These are phyloP conservation scores for Rhyacichthys aspro DNA, from an alignment of 2,797 vertebrate genomes.

Conservation along the genomic window DNA sequence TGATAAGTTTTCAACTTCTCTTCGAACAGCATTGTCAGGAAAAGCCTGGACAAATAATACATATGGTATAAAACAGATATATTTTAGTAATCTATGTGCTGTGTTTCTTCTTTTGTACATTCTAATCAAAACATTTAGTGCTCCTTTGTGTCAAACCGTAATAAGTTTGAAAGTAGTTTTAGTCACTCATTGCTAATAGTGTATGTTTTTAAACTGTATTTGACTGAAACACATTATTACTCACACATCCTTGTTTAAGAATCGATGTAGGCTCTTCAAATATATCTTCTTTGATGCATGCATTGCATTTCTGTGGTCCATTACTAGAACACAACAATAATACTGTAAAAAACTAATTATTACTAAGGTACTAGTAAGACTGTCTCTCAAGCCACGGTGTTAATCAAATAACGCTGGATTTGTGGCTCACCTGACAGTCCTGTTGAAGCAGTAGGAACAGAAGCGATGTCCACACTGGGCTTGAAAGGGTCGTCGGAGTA, in stretches of 20 bases:
- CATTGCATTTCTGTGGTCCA: slow-evolving; percentile 91
- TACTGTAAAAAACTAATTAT: not conserved
- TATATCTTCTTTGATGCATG: slow-evolving; percentile 92
- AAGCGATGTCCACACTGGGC: slow-evolving; percentile 95
- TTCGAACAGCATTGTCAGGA: slow-evolving; percentile 94
- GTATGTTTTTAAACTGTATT: not conserved
- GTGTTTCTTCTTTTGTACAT: too few species aligned
- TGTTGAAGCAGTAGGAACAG: slow-evolving; percentile 89
- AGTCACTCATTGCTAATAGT: too few species aligned
- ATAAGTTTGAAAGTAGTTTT: too few species aligned
- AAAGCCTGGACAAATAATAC: slow-evolving; percentile 85
- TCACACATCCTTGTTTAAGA: slow-evolving; percentile 89
- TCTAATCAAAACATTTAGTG: too few species aligned
- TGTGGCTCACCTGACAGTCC: slow-evolving; percentile 86
- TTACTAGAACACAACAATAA: slow-evolving; percentile 74
- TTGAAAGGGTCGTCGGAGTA: slow-evolving; percentile 88
- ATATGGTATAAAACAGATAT: too few species aligned
- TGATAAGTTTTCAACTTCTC: slow-evolving; percentile 93
- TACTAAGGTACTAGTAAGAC: not conserved
- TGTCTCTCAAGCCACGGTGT: too few species aligned
- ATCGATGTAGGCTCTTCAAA: slow-evolving; percentile 92
- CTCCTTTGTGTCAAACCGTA: too few species aligned
- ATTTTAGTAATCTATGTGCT: not conserved
- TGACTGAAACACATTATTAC: slow-evolving; percentile 48
- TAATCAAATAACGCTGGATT: too few species aligned